These are phyloP conservation scores for Thamnophis elegans DNA, from an alignment of 2,797 vertebrate species.

Conservation along the genomic window DNA sequence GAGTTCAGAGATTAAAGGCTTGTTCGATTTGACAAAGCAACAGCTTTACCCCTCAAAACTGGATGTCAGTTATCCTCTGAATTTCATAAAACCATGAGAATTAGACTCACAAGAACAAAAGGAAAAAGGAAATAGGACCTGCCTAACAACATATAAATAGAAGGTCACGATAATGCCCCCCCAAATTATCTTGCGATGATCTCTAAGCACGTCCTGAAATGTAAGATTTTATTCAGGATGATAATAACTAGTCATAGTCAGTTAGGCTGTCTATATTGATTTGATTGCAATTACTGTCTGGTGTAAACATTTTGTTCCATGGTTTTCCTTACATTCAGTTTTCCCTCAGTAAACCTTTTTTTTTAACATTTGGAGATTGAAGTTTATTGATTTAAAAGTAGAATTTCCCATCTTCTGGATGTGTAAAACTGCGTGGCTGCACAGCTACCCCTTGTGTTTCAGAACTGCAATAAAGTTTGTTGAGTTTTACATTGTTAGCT, in stretches of 20 bases:
- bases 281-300: neutral
- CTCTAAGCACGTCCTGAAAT: neutral
- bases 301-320: neutral
- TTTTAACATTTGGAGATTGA: neutral
- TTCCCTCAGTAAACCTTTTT: neutral
- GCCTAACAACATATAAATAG: neutral
- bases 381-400: neutral
- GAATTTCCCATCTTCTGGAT: neutral
- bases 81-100: neutral
- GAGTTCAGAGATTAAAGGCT: neutral
- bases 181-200: neutral
- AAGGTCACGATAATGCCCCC: neutral
- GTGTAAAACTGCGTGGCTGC: neutral
- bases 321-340: neutral
- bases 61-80: neutral
- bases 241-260: neutral
- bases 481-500: neutral
- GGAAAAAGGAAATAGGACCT: neutral
- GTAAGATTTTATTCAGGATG: neutral
- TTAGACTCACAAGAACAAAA: neutral
- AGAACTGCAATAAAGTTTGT: neutral
- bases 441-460: neutral
- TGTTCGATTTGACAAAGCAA: neutral
- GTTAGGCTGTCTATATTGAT: neutral
- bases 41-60: neutral